Evolutionary conservation across 2,888 invertebrate genomes (phyloP), one percentile per base, ranked within the genome.

Genomic region (Sceliomorpha sp.): DNA sequence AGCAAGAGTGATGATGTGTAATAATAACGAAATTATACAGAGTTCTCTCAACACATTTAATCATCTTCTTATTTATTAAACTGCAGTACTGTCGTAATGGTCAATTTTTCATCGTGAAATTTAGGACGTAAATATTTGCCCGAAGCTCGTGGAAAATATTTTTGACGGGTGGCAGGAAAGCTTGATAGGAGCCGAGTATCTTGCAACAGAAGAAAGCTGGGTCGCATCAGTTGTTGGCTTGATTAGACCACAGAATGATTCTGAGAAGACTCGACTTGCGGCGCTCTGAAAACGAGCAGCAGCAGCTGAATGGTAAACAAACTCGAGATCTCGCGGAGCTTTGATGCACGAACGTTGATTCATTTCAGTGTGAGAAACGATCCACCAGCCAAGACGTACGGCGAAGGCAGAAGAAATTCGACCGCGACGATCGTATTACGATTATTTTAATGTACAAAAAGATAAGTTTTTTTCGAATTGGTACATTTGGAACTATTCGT

Each of bases 311-410:
- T 75, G 78, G 83, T 84, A 86, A 86, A 87, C 84, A 86, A 87
- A 85, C 84, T 75, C 53, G 64, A 72, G 71, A 76, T 76, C 77
- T 74, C 74, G 74, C 74, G 77, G 75, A 76, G 79, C 86, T 86
- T 86, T 87, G 87, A 87, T 84, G 84, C 81, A 70, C 66, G 55
- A 76, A 76, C 82, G 79, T 83, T 86, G 86, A 87, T 87, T 86
- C 86, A 86, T 86, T 80, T 79, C 77, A 74, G 80, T 74, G 77
- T 76, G 80, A 81, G 72, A 75, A 71, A 80, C 75, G 72, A 74
- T 72, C 72, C 78, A 73, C 67, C 72, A 40, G 56, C 34, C 37
- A 5, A 36, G 71, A n/a, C n/a, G n/a, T n/a, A n/a, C n/a, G n/a
- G n/a, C n/a, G n/a, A n/a, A n/a, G n/a, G n/a, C n/a, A n/a, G n/a